Percentiles rank a stretch among this genome's conserved stretches.
Evolutionary conservation across 1,140 invertebrate species (phyloP).

Genomic region (Scaptodrosophila lebanonensis): DNA sequence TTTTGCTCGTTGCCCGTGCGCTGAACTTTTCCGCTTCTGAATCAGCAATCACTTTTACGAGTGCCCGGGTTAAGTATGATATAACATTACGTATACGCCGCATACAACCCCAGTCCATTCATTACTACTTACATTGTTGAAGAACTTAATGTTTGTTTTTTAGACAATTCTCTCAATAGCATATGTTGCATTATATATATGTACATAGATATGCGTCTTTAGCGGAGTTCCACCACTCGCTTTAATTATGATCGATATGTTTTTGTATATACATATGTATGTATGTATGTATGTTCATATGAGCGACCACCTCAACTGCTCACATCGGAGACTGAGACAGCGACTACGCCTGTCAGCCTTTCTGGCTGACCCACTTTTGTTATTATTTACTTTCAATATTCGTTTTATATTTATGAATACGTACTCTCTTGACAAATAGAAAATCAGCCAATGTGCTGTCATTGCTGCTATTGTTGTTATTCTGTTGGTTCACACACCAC

Average conservation of each 20-base stretch:
- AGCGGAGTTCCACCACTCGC: slow-evolving; percentile 1
- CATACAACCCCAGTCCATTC: slow-evolving; percentile 34
- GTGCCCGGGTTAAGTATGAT: slow-evolving; percentile 23
- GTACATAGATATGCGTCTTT: neutral
- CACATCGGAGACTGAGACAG: no score
- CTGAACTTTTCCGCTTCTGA: slow-evolving; percentile 44
- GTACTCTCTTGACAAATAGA: slow-evolving; percentile 40
- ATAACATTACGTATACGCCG: slow-evolving; percentile 38
- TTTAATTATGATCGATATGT: slow-evolving; percentile 53
- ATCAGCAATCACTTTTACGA: slow-evolving; percentile 49
- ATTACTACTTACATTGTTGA: no score
- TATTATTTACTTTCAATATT: slow-evolving; percentile 66
- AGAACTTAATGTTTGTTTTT: no score
- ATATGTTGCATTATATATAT: no score
- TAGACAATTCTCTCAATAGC: no score
- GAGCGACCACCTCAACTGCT: slow-evolving; percentile 32
- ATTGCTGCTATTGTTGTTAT: slow-evolving; percentile 22
- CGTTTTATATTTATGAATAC: slow-evolving; percentile 43
- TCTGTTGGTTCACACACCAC: neutral
- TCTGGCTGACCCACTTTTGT: slow-evolving; percentile 52
- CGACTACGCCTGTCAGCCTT: no score
- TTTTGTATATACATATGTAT: slow-evolving; percentile 1
- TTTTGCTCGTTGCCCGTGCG: no score
- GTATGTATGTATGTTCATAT: neutral
- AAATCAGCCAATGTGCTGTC: slow-evolving; percentile 38